These are phyloP conservation scores for Sericinus montela DNA, from an alignment of 2,888 invertebrate genomes.

Conservation along the genomic window DNA sequence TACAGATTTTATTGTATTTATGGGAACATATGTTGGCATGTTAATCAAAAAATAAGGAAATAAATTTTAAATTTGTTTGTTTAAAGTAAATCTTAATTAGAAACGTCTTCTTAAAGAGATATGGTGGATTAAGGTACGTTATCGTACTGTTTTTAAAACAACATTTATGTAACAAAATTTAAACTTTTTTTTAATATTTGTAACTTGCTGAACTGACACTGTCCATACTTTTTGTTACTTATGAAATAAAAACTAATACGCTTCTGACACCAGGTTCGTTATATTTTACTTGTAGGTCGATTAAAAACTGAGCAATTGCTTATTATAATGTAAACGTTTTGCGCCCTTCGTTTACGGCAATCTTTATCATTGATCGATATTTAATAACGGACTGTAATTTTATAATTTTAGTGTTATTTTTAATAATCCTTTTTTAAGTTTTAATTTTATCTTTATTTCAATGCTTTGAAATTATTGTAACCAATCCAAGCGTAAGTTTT, in stretches of 20 bases:
- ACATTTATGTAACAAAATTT: conserved; percentile 10
- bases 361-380: conserved; percentile 5
- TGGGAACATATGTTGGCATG: too few relatives aligned
- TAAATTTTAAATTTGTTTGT: too few relatives aligned
- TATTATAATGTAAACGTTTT: not conserved
- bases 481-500: too few relatives aligned
- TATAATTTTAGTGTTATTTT: not conserved
- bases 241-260: conserved; percentile 8
- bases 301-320: conserved; percentile 7
- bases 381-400: not conserved
- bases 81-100: too few relatives aligned
- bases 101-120: too few relatives aligned
- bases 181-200: conserved; percentile 15
- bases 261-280: conserved; percentile 9
- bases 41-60: too few relatives aligned
- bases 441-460: not conserved
- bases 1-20: too few relatives aligned
- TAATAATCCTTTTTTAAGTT: not conserved
- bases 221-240: conserved; percentile 11
- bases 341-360: not conserved
- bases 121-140: too few relatives aligned
- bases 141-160: not conserved
- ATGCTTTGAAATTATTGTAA: not conserved
- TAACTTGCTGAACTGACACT: conserved; percentile 4
- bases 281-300: conserved; percentile 6